Conservation (phyloP, 2,888 invertebrate species). For the Aleiodes leptofemur region DNA sequence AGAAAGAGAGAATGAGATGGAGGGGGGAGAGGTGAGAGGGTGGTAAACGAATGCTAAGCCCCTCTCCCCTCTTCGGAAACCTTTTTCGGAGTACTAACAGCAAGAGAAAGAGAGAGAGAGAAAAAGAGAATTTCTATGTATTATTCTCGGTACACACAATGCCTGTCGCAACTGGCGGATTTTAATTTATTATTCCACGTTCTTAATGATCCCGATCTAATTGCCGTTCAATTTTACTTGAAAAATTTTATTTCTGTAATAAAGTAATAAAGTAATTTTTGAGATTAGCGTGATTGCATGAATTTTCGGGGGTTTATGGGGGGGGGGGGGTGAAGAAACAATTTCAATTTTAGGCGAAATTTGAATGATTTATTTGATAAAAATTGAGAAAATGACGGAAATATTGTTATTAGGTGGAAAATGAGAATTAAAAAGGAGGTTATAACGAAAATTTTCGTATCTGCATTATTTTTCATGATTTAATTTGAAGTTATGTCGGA, state of each 20-base stretch:
- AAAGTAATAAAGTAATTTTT: conserved; percentile 2
- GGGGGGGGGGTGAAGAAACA: too few relatives aligned
- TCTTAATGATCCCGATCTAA: conserved; percentile 16
- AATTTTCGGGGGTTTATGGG: too few relatives aligned
- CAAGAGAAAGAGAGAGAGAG: background rate
- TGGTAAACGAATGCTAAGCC: conserved; percentile 20
- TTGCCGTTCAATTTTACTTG: background rate
- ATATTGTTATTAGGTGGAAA: background rate
- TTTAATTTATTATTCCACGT: conserved; percentile 8
- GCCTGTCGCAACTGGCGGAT: conserved; percentile 2
- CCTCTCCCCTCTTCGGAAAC: background rate
- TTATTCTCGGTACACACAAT: conserved; percentile 2
- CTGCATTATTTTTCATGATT: too few relatives aligned
- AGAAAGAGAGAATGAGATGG: background rate
- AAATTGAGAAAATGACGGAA: too few relatives aligned
- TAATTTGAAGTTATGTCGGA: too few relatives aligned
- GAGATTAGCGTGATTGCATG: background rate
- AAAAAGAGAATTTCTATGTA: conserved; percentile 7
- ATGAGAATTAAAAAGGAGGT: too few relatives aligned
- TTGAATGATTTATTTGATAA: too few relatives aligned
- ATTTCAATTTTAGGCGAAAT: too few relatives aligned
- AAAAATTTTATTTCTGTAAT: background rate
- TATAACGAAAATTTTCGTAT: too few relatives aligned
- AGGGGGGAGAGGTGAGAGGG: conserved; percentile 1
- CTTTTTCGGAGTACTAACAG: conserved; percentile 11